These are phyloP conservation scores for Poeciliopsis presidionis DNA, from an alignment of 2,797 vertebrate species.

Conservation along the genomic window DNA sequence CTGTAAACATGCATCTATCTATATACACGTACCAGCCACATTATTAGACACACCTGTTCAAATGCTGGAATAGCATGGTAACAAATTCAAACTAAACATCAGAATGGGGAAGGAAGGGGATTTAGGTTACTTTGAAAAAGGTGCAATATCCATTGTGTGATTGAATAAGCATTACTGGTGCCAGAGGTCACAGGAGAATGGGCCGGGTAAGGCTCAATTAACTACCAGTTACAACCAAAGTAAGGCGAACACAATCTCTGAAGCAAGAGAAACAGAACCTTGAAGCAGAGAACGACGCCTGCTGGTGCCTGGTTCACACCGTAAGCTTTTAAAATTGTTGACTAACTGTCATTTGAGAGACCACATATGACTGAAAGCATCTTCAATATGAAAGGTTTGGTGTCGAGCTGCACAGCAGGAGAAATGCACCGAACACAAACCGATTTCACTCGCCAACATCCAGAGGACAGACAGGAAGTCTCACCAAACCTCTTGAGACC, in stretches of 20 bases:
- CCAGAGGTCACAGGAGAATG: neutral
- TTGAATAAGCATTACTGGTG: too few species aligned
- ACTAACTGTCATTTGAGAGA: too few species aligned
- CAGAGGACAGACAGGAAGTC: too few species aligned
- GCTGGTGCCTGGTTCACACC: neutral
- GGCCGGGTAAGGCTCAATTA: neutral
- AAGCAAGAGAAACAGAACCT: neutral
- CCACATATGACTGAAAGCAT: too few species aligned
- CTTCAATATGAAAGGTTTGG: too few species aligned
- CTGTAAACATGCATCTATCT: constrained; percentile 29
- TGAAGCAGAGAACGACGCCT: neutral
- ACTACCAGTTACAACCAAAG: neutral
- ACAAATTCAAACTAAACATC: neutral
- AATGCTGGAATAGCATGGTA: neutral
- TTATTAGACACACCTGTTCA: constrained; percentile 1
- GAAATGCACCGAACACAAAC: too few species aligned
- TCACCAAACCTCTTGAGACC: too few species aligned
- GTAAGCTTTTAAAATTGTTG: too few species aligned
- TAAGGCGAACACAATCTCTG: neutral
- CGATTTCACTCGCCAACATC: too few species aligned
- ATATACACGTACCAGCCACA: neutral
- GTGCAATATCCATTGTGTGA: neutral
- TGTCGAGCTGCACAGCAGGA: too few species aligned
- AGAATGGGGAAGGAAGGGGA: neutral
- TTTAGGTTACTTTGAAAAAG: neutral